Conservation (phyloP, 2,113 vertebrate genomes). For the Podilymbus podiceps region DNA sequence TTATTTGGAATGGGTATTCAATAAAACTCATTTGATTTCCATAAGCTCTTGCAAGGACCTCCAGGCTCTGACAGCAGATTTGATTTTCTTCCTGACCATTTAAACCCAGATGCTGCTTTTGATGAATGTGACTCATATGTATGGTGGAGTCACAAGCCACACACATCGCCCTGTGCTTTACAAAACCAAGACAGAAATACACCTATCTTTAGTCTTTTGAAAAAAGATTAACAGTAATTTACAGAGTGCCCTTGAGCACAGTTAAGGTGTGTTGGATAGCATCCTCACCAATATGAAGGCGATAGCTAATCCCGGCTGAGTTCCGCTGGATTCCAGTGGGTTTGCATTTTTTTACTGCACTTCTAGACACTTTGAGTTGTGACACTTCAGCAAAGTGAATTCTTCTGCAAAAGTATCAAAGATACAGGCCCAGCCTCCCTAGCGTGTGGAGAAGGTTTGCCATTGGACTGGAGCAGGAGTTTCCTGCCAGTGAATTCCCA, state of each 20-base stretch:
- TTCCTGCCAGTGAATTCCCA: background rate
- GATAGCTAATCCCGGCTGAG: background rate
- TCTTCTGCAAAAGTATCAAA: background rate
- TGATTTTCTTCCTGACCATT: conserved; percentile 8
- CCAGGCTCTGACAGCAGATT: background rate
- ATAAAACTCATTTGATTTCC: background rate
- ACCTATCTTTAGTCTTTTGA: background rate
- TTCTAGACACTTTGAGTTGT: background rate
- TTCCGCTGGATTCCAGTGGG: background rate
- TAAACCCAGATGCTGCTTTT: background rate
- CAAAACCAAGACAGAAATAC: background rate
- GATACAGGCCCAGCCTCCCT: background rate
- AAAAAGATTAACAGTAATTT: background rate
- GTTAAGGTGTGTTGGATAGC: background rate
- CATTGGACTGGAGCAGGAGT: background rate
- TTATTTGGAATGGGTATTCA: background rate
- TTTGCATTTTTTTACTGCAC: background rate
- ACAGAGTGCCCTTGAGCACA: background rate
- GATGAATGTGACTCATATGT: background rate
- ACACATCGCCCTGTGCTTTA: background rate
- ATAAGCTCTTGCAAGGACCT: background rate
- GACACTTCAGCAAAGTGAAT: background rate
- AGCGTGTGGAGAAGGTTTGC: background rate
- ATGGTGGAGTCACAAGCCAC: background rate
- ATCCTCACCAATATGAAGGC: background rate